These are phyloP conservation scores for Rhinolophus sinicus DNA, from an alignment of 2,113 vertebrate species.

Conservation along the genomic window DNA sequence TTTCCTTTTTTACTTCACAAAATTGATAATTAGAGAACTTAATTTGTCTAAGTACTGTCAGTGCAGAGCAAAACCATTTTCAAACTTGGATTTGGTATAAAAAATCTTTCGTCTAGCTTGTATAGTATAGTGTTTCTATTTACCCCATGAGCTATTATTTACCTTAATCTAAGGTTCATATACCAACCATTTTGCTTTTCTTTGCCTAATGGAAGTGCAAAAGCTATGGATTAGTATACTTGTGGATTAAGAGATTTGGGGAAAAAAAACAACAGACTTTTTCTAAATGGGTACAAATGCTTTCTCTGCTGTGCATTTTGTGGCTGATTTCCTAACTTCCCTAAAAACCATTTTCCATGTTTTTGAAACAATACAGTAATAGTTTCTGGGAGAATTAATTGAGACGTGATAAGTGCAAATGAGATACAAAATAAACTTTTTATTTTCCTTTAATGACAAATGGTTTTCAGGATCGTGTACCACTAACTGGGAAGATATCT, in stretches of 20 bases:
- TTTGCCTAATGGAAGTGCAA: not conserved
- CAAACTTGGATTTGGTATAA: not conserved
- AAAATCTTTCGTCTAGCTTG: not conserved
- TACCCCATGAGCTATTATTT: not conserved
- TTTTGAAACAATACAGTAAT: not conserved
- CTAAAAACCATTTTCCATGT: not conserved
- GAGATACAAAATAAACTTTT: not conserved
- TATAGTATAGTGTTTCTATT: not conserved
- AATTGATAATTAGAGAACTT: not conserved
- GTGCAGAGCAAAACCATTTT: not conserved
- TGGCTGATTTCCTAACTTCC: not conserved
- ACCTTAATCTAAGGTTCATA: not conserved
- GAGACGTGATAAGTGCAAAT: not conserved
- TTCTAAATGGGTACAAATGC: not conserved
- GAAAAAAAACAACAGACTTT: not conserved
- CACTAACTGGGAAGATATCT: not conserved
- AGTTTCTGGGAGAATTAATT: not conserved
- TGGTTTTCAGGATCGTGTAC: not conserved
- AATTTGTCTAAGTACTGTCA: constrained; percentile 4
- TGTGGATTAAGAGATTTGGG: not conserved
- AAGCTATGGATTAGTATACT: not conserved
- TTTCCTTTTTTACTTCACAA: not conserved
- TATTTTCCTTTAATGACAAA: not conserved
- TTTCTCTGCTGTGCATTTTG: not conserved
- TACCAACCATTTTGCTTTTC: not conserved